Evolutionary conservation across 1,140 invertebrate species (phyloP), one percentile per base, ranked within the genome.

Genomic region (Pseudomyrmex pallidus): DNA sequence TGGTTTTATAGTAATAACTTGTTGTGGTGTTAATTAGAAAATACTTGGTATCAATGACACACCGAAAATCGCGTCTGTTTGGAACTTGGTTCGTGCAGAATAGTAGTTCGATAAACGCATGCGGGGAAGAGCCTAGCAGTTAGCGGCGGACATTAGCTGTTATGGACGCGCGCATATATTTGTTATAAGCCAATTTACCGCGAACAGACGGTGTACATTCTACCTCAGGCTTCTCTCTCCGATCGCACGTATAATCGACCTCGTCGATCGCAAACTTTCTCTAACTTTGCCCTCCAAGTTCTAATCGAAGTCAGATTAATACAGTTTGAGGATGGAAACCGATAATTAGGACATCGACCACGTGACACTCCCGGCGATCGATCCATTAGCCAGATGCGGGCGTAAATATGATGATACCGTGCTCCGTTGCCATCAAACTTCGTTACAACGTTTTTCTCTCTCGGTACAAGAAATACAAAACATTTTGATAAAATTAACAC

Each of bases 301-400:
- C 87, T 92, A 90, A 91, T 91, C 91, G 88, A 92, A 90, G 91
- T 90, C 89, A 84, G 86, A 87, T 90, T 90, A 90, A 87, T 90
- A 89, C 87, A 91, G 89, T 90, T 91, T 80, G 80, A 57, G 63
- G 88, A 88, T 88, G 83, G 86, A 87, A 87, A 89, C 90, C 86
- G 86, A 91, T 91, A 91, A 92, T 91, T 91, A 92, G 85, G 85
- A 89, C 82, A 82, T 74, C 62, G 85, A 52, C 73, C 13, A 80
- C 62, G 70, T 73, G 73, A 77, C 64, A 82, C 57, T 86, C 46
- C 22, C 57, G 52, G 52, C 61, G 35, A 84, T 76, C 77, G 78
- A 56, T 63, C 66, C 67, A 46, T 64, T 89, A 86, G 74, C 57
- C 59, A 61, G 63, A 70, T 83, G 52, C 67, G 48, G n/a, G 56